Evolutionary conservation across 1,140 invertebrate genomes (phyloP), one percentile per base, ranked within the genome.

Genomic region (Laupala kohalensis): DNA sequence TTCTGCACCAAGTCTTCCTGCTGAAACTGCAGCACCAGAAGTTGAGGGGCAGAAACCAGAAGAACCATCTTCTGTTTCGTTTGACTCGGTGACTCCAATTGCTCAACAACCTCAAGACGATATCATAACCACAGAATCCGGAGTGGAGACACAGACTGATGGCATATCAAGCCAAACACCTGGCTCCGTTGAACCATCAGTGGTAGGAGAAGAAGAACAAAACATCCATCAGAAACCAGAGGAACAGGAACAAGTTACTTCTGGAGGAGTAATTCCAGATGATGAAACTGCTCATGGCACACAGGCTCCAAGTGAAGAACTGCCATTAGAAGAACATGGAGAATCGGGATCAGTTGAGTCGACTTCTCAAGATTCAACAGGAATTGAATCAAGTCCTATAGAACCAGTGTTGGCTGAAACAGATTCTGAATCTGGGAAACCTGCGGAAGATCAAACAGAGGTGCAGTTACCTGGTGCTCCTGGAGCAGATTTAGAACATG

Each of bases 271-370:
- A 13, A 53, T 4, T 2, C 37, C 37, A 4, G 37, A 53, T 53
- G 9, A 53, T 9, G 37, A 53, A 53, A 53, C 9, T 53, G 9
- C 37, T 13, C 37, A 53, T 13, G 19, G 37, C 4, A 53, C 37
- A 53, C 19, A 9, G 9, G 37, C 37, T 0, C 19, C 37, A 1
- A 5, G 37, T 53, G 79, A 78, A 26, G 77, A 79, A 65, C 74
- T 64, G 29, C 19, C 12, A 69, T 27, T 37, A 64, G 29, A 75
- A 71, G 67, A 75, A 6, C 76, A 79, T 65, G 76, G 62, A 0
- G n/a, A 29, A 9, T 15, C 24, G 19, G n/a, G n/a, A n/a, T n/a
- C n/a, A n/a, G n/a, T n/a, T n/a, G n/a, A n/a, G n/a, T n/a, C n/a
- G n/a, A n/a, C n/a, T n/a, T n/a, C n/a, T n/a, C n/a, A n/a, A n/a